Conservation (phyloP, 1,140 invertebrate species). For the Tetragonula clypearis region DNA sequence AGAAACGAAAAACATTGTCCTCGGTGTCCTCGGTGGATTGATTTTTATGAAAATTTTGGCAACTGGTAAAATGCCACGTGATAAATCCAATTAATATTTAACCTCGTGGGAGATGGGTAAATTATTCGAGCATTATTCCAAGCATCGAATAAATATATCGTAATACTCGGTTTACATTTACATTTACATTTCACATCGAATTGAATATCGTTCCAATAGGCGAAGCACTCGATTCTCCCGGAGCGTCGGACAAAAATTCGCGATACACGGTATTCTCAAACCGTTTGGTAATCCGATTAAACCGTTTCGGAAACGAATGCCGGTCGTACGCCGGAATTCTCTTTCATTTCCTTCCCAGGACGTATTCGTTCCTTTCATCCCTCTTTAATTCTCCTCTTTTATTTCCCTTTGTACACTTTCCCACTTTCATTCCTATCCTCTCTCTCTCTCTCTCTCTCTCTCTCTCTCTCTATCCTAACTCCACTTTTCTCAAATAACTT, state of each 20-base stretch:
- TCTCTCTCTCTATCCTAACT: neutral
- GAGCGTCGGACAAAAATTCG: conserved; percentile 11
- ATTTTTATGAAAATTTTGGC: too few species aligned
- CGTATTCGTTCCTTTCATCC: neutral
- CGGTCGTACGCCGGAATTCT: conserved; percentile 53
- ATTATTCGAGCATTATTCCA: neutral
- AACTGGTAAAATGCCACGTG: neutral
- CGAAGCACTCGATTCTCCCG: conserved; percentile 62
- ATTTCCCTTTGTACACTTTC: neutral
- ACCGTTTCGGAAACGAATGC: conserved; percentile 61
- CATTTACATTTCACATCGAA: conserved; percentile 5
- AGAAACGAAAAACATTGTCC: too few species aligned
- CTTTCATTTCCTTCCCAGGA: conserved; percentile 31
- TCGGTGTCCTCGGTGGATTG: too few species aligned
- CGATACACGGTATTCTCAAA: conserved; percentile 66
- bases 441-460: neutral
- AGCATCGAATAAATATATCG: too few species aligned
- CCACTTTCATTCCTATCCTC: neutral
- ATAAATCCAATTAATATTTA: neutral
- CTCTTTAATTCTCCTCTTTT: neutral
- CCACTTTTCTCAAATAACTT: neutral
- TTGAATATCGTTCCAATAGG: neutral
- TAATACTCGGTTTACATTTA: neutral
- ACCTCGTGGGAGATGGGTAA: neutral
- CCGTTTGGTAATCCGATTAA: conserved; percentile 76